Evolutionary conservation across 2,113 vertebrate species (phyloP), one percentile per base, ranked within the genome.

Genomic region (Platichthys flesus): DNA sequence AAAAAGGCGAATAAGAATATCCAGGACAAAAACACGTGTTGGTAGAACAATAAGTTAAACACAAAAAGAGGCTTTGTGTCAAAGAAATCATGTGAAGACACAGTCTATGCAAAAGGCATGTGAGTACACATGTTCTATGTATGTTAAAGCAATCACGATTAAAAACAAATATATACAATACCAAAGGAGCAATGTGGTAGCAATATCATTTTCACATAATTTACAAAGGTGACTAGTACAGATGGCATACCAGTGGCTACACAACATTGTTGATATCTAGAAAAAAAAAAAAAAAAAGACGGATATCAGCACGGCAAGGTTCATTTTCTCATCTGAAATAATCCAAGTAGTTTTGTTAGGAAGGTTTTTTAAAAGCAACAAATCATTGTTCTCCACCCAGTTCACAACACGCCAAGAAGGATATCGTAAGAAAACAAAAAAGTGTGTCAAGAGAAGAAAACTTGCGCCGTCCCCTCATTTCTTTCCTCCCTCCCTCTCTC

Each of bases 31-130:
- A 82, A 67, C 40, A 59, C 18, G 59, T 82, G 75, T 83, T 69
- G 58, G 77, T 60, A 88, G 74, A 89, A 88, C 84, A 94, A 93
- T 94, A 93, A 94, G 90, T 94, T 93, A 93, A 91, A 89, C 64
- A 84, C 47, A 80, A 16, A 61, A 63, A 70, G 65, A 76, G 21
- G 57, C 79, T 70, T 81, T 16, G 51, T 72, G 71, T 75, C 59
- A 80, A 63, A 74, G 73, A 71, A 90, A 89, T 79, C 71, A 73
- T 71, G 71, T 67, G 70, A 83, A 71, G 76, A 76, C 49, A 81
- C n/a, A 26, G 23, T 55, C 71, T 47, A 81, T 54, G 79, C 35
- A 56, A 6, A 82, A 87, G 74, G 72, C 55, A 83, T 21, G 5
- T 57, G 57, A 79, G 56, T 68, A 75, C 31, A 85, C 75, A 55